These are phyloP conservation scores for Xanthorhoe spadicearia DNA, from an alignment of 2,888 invertebrate genomes.

Conservation along the genomic window DNA sequence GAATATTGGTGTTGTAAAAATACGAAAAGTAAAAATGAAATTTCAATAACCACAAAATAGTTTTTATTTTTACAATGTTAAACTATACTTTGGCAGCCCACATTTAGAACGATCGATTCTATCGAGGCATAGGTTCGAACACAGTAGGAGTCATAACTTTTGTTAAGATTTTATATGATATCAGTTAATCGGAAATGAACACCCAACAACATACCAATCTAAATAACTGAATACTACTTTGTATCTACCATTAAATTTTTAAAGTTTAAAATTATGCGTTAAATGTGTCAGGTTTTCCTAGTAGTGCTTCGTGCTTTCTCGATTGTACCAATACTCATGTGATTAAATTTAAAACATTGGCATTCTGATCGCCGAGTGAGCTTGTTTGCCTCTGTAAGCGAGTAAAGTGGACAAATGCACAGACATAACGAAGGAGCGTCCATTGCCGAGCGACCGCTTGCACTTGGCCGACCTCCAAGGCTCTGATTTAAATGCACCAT, in stretches of 20 bases:
- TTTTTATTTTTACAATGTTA: background rate
- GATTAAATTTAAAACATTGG: conserved; percentile 59
- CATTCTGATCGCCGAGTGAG: conserved; percentile 70
- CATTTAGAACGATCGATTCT: too few relatives aligned
- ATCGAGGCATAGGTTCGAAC: too few relatives aligned
- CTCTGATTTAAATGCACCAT: conserved; percentile 74
- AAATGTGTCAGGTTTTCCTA: background rate
- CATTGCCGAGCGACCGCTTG: conserved; percentile 45
- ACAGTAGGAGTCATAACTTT: too few relatives aligned
- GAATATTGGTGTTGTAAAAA: background rate
- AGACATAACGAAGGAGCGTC: conserved; percentile 67
- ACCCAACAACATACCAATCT: too few relatives aligned
- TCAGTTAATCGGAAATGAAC: too few relatives aligned
- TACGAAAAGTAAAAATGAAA: background rate
- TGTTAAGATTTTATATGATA: too few relatives aligned
- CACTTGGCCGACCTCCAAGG: conserved; percentile 72
- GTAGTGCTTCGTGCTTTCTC: background rate
- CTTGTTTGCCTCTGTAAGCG: conserved; percentile 76
- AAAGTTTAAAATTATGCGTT: background rate
- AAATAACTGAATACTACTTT: too few relatives aligned
- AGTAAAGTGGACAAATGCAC: conserved; percentile 75
- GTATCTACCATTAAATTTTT: too few relatives aligned
- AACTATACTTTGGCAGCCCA: too few relatives aligned
- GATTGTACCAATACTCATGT: conserved; percentile 41
- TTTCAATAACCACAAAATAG: background rate